Evolutionary conservation across 92 coral and sea anemone species (phyloP), one percentile per base, ranked within the genome.

Genomic region (Umimayanthus kanabou): DNA sequence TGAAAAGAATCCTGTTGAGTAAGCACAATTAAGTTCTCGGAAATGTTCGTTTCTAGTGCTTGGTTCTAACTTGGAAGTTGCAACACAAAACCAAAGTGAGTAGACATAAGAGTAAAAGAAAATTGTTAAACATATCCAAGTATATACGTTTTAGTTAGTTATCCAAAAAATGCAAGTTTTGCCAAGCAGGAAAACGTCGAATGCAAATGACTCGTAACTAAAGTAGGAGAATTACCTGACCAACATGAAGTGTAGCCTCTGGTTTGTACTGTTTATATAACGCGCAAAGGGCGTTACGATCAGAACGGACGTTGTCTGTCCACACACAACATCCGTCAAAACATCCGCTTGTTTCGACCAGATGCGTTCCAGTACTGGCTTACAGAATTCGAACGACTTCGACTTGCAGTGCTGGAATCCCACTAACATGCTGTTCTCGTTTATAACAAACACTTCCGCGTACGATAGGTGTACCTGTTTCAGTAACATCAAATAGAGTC

Each of bases 401-500:
- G 82, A 25, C 69, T 79, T 79, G 43, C 82, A 79, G 61, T 79
- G 82, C 82, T 49, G 23, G 37, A 79, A 79, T 0, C 82, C 82
- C 20, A 79, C 33, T 4, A 79, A 28, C 82, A 79, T 53, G 0
- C 40, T 4, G 66, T 79, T 79, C n/a, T 50, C 82, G 6, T 79
- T 79, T 1, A 79, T 26, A 2, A 26, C 40, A 30, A 79, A 53
- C 42, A 79, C 28, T 57, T 79, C 82, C 0, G 82, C 69, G 53
- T 79, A 79, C 2, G 70, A 79, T 14, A 53, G 33, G 65, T 49
- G 82, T 10, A 79, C 40, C 82, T 53, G 43, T 26, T 29, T 22
- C 9, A 6, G 5, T 3, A 72, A 72, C 1, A 30, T 9, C 76
- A 33, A 72, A 30, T 39, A 29, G 39, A 13, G 39, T 11, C 76